Evolutionary conservation across 2,113 vertebrate species (phyloP).

Genomic region (Eonycteris spelaea): DNA sequence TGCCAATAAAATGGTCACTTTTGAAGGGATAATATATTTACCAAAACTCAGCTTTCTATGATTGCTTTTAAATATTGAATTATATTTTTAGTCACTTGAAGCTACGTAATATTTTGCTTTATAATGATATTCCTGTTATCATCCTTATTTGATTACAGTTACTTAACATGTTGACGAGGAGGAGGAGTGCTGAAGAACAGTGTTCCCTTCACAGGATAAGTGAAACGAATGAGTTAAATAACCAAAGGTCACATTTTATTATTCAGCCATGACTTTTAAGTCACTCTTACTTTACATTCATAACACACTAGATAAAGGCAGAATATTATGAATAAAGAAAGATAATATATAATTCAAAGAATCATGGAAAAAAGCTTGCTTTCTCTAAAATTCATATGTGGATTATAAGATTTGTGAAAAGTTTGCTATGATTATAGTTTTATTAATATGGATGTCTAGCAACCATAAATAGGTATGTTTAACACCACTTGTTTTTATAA

Average conservation of each 20-base stretch:
- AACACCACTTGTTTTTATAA: not conserved
- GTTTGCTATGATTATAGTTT: not conserved
- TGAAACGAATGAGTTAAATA: not conserved
- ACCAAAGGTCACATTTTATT: not conserved
- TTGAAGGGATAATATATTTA: not conserved
- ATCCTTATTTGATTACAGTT: not conserved
- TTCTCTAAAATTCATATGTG: not conserved
- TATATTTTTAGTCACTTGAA: not conserved
- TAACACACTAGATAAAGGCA: not conserved
- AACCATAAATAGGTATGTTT: not conserved
- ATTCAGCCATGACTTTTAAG: not conserved
- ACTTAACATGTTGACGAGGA: not conserved
- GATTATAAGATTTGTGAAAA: not conserved
- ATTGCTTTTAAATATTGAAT: not conserved
- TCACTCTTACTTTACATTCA: not conserved
- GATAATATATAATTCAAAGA: not conserved
- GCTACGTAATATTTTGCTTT: not conserved
- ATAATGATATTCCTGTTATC: not conserved
- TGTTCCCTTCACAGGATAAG: not conserved
- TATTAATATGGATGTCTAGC: not conserved
- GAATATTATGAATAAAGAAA: not conserved
- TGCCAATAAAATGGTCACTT: not conserved
- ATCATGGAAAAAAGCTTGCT: not conserved
- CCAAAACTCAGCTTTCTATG: not conserved
- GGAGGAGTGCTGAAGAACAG: not conserved